Evolutionary conservation across 2,797 vertebrate species (phyloP).

Genomic region (Periophthalmus magnuspinnatus): DNA sequence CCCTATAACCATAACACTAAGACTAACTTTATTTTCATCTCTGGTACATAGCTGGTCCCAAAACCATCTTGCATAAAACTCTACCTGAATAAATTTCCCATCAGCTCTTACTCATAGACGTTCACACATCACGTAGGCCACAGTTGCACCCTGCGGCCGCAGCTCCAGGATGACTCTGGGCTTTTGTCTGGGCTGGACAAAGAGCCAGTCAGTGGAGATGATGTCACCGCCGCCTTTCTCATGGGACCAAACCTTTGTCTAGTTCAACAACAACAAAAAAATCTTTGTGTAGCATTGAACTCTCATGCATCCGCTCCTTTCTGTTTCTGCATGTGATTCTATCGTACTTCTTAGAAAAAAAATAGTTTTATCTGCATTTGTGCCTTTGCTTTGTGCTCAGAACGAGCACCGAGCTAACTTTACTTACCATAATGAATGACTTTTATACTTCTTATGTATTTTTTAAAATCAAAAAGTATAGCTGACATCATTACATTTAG

Average conservation of each 20-base stretch:
- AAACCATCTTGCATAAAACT: slow-evolving; percentile 23
- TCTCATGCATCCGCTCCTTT: slow-evolving; percentile 77
- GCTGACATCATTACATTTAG: no score
- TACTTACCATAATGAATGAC: not conserved
- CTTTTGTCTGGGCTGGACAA: slow-evolving; percentile 80
- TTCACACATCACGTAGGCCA: slow-evolving; percentile 33
- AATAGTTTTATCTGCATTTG: not conserved
- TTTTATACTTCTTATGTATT: no score
- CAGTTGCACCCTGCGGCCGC: slow-evolving; percentile 39
- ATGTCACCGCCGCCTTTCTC: slow-evolving; percentile 83
- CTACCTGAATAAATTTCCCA: slow-evolving; percentile 52
- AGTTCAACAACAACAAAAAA: slow-evolving; percentile 82
- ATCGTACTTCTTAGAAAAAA: slow-evolving; percentile 17
- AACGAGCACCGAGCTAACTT: not conserved
- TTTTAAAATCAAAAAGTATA: no score
- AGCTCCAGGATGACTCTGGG: slow-evolving; percentile 76
- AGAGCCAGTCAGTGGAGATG: slow-evolving; percentile 83
- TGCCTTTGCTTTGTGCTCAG: slow-evolving; percentile 3
- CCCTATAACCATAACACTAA: not conserved
- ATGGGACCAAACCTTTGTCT: slow-evolving; percentile 83
- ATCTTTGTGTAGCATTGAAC: slow-evolving; percentile 81
- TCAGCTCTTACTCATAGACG: slow-evolving; percentile 40
- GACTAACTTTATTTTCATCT: not conserved
- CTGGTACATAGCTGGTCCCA: slow-evolving; percentile 25
- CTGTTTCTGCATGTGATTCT: slow-evolving; percentile 75